phyloP scores from a whole-genome alignment of 2,113 vertebrate species.

The Galbula dea region DNA sequence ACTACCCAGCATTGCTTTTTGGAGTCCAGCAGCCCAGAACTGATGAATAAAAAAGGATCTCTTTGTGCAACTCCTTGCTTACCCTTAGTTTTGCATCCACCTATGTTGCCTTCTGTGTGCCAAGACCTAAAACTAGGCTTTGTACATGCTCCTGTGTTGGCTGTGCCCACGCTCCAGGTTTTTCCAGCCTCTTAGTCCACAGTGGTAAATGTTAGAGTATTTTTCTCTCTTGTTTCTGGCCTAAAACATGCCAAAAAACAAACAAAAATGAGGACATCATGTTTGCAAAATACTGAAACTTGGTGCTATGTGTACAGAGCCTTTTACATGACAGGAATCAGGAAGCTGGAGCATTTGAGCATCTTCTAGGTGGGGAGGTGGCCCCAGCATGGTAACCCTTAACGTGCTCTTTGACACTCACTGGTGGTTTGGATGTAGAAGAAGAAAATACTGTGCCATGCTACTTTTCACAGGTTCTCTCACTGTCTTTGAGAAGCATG shows the following conservation, averaged over 20 bases:
- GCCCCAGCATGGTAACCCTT: not conserved
- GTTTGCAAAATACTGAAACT: not conserved
- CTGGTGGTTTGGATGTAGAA: not conserved
- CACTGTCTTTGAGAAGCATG: not conserved
- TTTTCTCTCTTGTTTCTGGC: not conserved
- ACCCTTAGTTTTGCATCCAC: not conserved
- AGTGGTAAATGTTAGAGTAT: not conserved
- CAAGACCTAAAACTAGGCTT: not conserved
- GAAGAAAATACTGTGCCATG: not conserved
- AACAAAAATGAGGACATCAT: not conserved
- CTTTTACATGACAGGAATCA: not conserved
- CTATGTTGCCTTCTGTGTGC: not conserved
- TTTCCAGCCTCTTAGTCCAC: not conserved
- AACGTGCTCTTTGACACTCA: not conserved
- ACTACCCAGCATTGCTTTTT: not conserved
- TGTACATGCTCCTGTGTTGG: not conserved
- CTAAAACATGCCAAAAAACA: not conserved
- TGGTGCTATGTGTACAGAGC: not conserved
- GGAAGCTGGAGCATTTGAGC: not conserved
- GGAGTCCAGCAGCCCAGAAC: not conserved
- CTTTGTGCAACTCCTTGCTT: not conserved
- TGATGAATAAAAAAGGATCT: not conserved
- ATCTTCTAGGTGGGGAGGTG: not conserved
- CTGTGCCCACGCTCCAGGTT: not conserved
- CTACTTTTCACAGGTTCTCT: conserved; percentile 4